Percentiles rank a stretch among this genome's conserved stretches.
Conservation (phyloP, 2,797 vertebrate species). For the Gouania willdenowi region DNA sequence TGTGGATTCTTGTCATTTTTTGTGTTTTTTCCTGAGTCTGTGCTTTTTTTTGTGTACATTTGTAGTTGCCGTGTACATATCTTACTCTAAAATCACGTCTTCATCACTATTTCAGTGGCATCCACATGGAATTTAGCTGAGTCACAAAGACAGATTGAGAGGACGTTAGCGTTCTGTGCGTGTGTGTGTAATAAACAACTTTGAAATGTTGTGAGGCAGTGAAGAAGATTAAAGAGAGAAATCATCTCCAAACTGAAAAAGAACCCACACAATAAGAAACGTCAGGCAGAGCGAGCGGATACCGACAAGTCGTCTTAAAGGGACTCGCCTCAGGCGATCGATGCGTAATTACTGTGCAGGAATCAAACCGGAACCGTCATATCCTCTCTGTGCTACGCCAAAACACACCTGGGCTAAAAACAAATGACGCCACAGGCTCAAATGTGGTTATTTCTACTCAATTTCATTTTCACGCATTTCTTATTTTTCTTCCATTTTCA, state of each 20-base stretch:
- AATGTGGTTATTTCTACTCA: too few species aligned
- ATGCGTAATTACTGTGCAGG: constrained; percentile 64
- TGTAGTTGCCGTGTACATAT: too few species aligned
- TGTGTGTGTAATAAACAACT: constrained; percentile 16
- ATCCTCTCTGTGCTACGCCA: constrained; percentile 49
- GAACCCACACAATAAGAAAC: not conserved
- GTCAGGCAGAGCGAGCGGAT: constrained; percentile 48
- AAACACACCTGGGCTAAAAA: constrained; percentile 45
- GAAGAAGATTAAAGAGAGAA: constrained; percentile 42
- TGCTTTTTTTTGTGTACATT: too few species aligned
- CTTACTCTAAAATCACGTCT: too few species aligned
- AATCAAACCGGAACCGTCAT: constrained; percentile 60
- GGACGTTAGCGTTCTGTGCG: not conserved
- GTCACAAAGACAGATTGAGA: constrained; percentile 19
- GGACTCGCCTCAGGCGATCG: constrained; percentile 62
- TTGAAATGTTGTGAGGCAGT: constrained; percentile 23
- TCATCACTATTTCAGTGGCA: too few species aligned
- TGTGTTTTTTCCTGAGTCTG: too few species aligned
- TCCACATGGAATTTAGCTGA: constrained; percentile 15
- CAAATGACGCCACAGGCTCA: constrained; percentile 10
- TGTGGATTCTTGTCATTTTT: too few species aligned
- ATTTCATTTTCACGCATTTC: too few species aligned
- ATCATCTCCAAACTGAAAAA: constrained; percentile 36
- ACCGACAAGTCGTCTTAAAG: constrained; percentile 61
- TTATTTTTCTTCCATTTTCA: too few species aligned